Conservation (phyloP, 1,140 invertebrate species). For the Heliothis subflexa region DNA sequence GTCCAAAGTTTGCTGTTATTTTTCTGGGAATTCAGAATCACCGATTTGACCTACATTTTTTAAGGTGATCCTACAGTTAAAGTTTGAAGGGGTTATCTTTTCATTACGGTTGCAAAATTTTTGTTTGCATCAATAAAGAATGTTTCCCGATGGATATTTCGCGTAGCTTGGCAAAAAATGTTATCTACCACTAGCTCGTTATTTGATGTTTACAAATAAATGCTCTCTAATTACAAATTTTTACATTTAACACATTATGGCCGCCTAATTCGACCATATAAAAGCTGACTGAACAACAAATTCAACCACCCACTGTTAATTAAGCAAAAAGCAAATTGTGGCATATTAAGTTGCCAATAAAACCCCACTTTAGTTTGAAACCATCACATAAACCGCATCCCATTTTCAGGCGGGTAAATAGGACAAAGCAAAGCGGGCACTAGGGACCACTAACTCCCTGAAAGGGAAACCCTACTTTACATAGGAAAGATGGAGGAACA, state of each 20-base stretch:
- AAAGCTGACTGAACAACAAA: too few species aligned
- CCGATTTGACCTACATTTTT: conserved; percentile 9
- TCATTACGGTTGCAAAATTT: neutral
- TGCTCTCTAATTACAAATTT: too few species aligned
- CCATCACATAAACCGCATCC: conserved; percentile 2
- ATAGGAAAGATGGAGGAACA: conserved; percentile 10
- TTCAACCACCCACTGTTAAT: neutral
- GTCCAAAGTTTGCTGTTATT: neutral
- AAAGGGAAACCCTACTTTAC: conserved; percentile 10
- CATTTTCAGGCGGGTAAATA: neutral
- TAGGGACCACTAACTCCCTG: conserved; percentile 25
- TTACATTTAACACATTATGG: too few species aligned
- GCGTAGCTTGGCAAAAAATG: neutral
- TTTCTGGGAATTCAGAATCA: conserved; percentile 4
- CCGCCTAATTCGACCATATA: neutral
- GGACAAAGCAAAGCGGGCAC: conserved; percentile 3
- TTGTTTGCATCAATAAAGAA: conserved; percentile 1
- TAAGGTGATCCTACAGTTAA: neutral
- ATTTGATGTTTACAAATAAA: too few species aligned
- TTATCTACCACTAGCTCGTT: too few species aligned
- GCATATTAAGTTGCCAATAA: neutral
- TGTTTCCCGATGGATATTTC: neutral
- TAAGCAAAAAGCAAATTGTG: neutral
- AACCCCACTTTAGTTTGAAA: neutral
- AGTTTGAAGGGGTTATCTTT: neutral